Percentiles rank a stretch among this genome's conserved stretches.
Conservation (phyloP, 2,888 invertebrate species). For the Dryomyza anilis region DNA sequence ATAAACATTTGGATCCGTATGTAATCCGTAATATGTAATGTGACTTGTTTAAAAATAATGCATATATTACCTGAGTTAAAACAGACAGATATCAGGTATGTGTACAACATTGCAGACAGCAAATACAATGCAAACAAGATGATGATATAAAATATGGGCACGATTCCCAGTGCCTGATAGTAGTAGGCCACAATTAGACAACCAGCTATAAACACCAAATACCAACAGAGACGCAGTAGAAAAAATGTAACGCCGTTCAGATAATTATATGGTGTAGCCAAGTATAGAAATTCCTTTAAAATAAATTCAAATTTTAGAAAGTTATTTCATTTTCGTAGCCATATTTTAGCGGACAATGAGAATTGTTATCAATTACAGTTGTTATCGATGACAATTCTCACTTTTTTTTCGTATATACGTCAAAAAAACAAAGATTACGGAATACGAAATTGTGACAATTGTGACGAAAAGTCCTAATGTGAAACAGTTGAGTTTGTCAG, state of each 20-base stretch:
- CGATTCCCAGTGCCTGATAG: constrained; percentile 46
- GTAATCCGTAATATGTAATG: too few relatives aligned
- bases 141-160: constrained; percentile 41
- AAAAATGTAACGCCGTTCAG: constrained; percentile 58
- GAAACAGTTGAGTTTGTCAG: too few relatives aligned
- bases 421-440: background rate
- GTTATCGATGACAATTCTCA: too few relatives aligned
- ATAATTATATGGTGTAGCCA: constrained; percentile 57
- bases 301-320: background rate
- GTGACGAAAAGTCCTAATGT: too few relatives aligned
- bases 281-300: constrained; percentile 49
- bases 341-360: too few relatives aligned
- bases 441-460: too few relatives aligned
- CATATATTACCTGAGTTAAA: constrained; percentile 54
- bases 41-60: background rate
- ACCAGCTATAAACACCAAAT: constrained; percentile 40
- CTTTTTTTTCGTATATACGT: too few relatives aligned
- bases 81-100: constrained; percentile 56
- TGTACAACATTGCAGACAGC: constrained; percentile 52
- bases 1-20: background rate
- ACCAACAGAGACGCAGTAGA: constrained; percentile 49
- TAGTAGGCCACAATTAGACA: constrained; percentile 41
- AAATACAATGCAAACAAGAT: constrained; percentile 49
- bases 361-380: too few relatives aligned
- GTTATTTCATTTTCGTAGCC: too few relatives aligned